Evolutionary conservation across 2,113 vertebrate species (phyloP), one percentile per base, ranked within the genome.

Genomic region (Nycticebus coucang): DNA sequence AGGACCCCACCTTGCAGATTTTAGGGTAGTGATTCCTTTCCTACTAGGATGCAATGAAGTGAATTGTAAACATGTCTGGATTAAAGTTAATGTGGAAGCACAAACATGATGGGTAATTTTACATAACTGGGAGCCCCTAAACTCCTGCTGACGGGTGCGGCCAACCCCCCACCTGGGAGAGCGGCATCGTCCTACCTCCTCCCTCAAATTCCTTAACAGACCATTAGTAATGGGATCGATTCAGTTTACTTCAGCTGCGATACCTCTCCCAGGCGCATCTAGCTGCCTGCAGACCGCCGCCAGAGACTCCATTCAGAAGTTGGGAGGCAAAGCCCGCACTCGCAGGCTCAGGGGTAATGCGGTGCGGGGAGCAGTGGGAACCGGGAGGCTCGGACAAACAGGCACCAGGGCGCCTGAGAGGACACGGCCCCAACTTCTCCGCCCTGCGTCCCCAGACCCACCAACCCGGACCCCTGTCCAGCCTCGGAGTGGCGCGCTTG

Each of bases 141-240:
- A 96, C 94, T 96, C 85, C 66, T 62, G 66, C 69, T 11, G 15
- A 68, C 88, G 4, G 93, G 92, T 13, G 77, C 86, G 11, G 59
- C 90, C 89, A 69, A 45, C 2, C 60, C 89, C 30, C 68, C 87
- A 22, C 45, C 71, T 19, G 1, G 57, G 55, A 91, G 60, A 91
- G 91, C 69, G 18, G 33, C 82, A 59, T 83, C 89, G 74, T 55
- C 90, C 79, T 45, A 5, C 62, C 93, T 84, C 85, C 85, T 79
- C 82, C 82, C 87, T 95, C 84, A 24, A 91, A 90, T 92, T 89
- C 91, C 94, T 97, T 90, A 97, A 96, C 87, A 87, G 90, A 59
- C 95, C 96, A 96, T 97, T 95, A 95, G 96, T 18, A 64, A 87
- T 4, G 5, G 85, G 82, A 89, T 92, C 82, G 69, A 91, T 91